These are phyloP conservation scores for Papilio helenus DNA, from an alignment of 1,140 invertebrate genomes.

Conservation along the genomic window DNA sequence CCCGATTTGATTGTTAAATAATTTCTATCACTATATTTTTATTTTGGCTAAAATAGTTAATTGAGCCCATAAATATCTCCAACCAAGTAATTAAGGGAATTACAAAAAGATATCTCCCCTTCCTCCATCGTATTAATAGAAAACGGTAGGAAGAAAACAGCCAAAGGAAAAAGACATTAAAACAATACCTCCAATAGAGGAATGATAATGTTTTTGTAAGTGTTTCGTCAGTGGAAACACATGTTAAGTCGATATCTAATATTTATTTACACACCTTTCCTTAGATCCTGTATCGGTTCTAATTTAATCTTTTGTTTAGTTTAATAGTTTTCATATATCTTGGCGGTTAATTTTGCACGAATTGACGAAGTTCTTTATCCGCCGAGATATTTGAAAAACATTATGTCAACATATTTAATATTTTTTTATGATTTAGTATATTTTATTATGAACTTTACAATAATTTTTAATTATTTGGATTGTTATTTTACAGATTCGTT, in stretches of 20 bases:
- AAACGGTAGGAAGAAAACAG: too few relatives aligned
- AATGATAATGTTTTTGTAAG: background rate
- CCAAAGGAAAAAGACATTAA: too few relatives aligned
- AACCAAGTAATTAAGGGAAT: too few relatives aligned
- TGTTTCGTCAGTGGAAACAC: background rate
- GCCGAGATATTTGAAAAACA: background rate
- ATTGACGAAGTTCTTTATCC: too few relatives aligned
- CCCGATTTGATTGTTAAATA: too few relatives aligned
- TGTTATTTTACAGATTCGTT: conserved; percentile 63
- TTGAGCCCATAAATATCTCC: too few relatives aligned
- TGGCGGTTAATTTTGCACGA: too few relatives aligned
- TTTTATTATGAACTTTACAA: conserved; percentile 76
- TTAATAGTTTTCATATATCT: conserved; percentile 46
- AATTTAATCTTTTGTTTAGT: conserved; percentile 61
- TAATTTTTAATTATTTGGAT: conserved; percentile 74
- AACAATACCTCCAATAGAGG: background rate
- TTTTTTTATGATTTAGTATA: conserved; percentile 69
- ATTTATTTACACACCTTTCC: conserved; percentile 61
- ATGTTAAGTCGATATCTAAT: conserved; percentile 47
- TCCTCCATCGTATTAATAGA: too few relatives aligned
- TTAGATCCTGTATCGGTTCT: conserved; percentile 61
- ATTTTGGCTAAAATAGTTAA: too few relatives aligned
- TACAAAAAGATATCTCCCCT: too few relatives aligned
- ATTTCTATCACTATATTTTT: too few relatives aligned
- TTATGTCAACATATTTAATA: conserved; percentile 70